These are phyloP conservation scores for Tribolium castaneum DNA, from an alignment of 1,140 invertebrate genomes.

Conservation along the genomic window DNA sequence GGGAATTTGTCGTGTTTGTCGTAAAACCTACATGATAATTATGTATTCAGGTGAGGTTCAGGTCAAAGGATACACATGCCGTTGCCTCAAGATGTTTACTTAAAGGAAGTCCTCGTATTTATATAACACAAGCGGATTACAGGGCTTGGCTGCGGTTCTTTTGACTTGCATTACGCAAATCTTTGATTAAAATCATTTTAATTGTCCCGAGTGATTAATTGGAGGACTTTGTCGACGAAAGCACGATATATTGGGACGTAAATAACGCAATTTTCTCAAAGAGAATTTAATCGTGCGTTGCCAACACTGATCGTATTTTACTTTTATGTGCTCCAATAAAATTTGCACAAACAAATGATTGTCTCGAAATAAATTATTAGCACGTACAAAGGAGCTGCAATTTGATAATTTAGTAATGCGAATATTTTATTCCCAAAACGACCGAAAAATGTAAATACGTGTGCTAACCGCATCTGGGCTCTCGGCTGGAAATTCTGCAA, in stretches of 20 bases:
- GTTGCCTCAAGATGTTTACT: conserved; percentile 27
- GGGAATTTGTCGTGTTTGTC: conserved; percentile 23
- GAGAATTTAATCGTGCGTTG: not conserved
- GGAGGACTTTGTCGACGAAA: too few relatives aligned
- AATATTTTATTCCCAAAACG: conserved; percentile 1
- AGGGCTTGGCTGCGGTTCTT: not conserved
- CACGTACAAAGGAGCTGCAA: not conserved
- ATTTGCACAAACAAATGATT: not conserved
- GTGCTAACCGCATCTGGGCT: conserved; percentile 8
- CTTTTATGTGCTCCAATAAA: not conserved
- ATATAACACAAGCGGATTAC: conserved; percentile 11
- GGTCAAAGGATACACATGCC: conserved; percentile 29
- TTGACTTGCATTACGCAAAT: not conserved
- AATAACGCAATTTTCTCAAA: not conserved
- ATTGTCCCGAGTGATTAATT: too few relatives aligned
- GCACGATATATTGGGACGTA: not conserved
- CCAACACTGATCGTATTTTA: not conserved
- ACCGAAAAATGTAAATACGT: conserved; percentile 22
- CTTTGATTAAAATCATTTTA: not conserved
- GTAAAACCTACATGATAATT: conserved; percentile 31
- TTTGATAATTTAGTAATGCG: conserved; percentile 27
- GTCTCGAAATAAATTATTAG: conserved; percentile 16
- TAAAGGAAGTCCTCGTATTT: conserved; percentile 32
- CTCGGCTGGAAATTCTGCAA: not conserved
- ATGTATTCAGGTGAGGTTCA: conserved; percentile 31